Conservation (phyloP, 1,140 invertebrate genomes). For the Hylyphantes graminicola region DNA sequence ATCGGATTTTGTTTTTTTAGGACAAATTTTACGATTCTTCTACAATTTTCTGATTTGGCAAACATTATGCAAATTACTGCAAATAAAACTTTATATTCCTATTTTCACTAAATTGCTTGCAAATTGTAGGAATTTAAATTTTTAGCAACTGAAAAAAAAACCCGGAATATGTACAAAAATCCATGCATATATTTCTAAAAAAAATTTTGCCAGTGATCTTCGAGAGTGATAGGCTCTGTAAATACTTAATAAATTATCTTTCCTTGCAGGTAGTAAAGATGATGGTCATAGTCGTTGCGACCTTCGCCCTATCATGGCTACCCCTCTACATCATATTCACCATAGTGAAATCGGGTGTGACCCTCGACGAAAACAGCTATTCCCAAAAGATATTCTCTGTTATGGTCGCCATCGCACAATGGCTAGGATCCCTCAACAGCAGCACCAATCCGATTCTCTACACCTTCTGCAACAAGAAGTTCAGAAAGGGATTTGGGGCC, state of each 20-base stretch:
- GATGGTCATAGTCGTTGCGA: slow-evolving; percentile 70
- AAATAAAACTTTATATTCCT: no score
- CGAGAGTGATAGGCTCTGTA: no score
- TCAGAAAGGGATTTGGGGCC: slow-evolving; percentile 89
- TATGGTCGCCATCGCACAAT: slow-evolving; percentile 90
- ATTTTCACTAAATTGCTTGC: no score
- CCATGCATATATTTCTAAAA: no score
- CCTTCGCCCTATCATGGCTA: slow-evolving; percentile 71
- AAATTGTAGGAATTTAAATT: no score
- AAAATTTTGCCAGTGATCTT: no score
- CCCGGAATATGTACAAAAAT: no score
- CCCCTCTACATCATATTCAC: slow-evolving; percentile 71
- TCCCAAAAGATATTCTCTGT: slow-evolving; percentile 84
- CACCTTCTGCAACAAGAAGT: slow-evolving; percentile 97
- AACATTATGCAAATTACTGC: no score
- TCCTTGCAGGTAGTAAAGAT: slow-evolving; percentile 69
- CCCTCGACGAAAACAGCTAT: slow-evolving; percentile 64
- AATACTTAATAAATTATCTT: background rate
- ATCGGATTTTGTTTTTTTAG: no score
- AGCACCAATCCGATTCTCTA: slow-evolving; percentile 99
- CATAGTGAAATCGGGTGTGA: slow-evolving; percentile 72
- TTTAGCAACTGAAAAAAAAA: no score
- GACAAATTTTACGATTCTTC: no score
- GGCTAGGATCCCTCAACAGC: slow-evolving; percentile 94
- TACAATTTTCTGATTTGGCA: no score